Percentiles rank a stretch among this genome's conserved stretches.
phyloP scores from a whole-genome alignment of 2,113 vertebrate genomes.

The Tachysurus fulvidraco region DNA sequence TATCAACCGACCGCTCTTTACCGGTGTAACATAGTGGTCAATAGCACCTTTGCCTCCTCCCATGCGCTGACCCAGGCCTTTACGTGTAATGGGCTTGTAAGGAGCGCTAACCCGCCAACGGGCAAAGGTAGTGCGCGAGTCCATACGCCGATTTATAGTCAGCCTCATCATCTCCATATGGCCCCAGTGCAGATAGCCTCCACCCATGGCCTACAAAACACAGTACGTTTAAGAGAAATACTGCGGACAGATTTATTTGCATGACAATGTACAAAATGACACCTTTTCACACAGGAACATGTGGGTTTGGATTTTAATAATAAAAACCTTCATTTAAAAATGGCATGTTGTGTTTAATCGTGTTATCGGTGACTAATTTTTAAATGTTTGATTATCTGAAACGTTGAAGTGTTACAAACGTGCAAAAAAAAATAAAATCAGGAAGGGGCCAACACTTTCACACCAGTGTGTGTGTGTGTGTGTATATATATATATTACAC shows the following conservation, averaged over 20 bases:
- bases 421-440: too few species aligned
- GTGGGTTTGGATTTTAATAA: too few species aligned
- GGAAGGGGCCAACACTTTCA: too few species aligned
- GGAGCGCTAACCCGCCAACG: conserved; percentile 84
- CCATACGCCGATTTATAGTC: conserved; percentile 84
- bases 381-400: too few species aligned
- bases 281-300: neutral
- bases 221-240: neutral
- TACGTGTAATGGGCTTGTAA: conserved; percentile 84
- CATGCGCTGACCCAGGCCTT: conserved; percentile 92
- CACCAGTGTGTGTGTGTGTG: too few species aligned
- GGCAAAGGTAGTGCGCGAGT: conserved; percentile 82
- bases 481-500: neutral
- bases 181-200: conserved; percentile 91
- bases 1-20: conserved; percentile 80
- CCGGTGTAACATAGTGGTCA: conserved; percentile 86
- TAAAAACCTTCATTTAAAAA: too few species aligned
- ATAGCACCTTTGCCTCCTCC: conserved; percentile 93
- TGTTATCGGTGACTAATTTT: too few species aligned
- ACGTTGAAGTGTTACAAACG: too few species aligned
- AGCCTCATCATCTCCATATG: conserved; percentile 97
- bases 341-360: too few species aligned
- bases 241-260: neutral
- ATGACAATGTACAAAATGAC: neutral
- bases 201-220: conserved; percentile 82